phyloP scores from a whole-genome alignment of 2,888 invertebrate genomes.

The Scelioninae gen. 1 region DNA sequence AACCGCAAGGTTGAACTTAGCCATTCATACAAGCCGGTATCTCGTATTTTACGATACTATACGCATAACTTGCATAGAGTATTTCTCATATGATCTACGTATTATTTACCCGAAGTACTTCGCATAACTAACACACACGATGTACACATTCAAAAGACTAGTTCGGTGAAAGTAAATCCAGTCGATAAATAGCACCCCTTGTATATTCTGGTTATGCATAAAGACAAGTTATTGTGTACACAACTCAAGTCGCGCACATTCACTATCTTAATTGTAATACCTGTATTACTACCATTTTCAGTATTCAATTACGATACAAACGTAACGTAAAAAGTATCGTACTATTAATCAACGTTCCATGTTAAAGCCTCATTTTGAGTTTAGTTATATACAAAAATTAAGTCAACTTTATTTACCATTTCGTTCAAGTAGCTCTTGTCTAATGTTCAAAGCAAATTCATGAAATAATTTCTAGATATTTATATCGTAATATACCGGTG shows the following conservation, averaged over 20 bases:
- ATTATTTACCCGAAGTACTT: constrained; percentile 45
- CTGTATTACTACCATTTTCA: constrained; percentile 18
- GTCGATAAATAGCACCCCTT: constrained; percentile 39
- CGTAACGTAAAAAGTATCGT: too few species aligned
- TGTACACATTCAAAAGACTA: constrained; percentile 17
- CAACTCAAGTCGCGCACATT: constrained; percentile 19
- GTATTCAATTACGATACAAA: constrained; percentile 40
- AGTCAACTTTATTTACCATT: neutral
- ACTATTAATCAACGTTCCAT: constrained; percentile 23
- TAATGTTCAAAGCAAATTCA: too few species aligned
- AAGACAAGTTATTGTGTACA: constrained; percentile 44
- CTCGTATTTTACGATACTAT: constrained; percentile 22
- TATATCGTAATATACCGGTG: neutral
- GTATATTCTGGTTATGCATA: constrained; percentile 32
- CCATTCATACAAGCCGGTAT: constrained; percentile 11
- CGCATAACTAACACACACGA: constrained; percentile 27
- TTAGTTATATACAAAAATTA: neutral
- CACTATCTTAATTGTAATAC: constrained; percentile 35
- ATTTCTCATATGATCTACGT: constrained; percentile 45
- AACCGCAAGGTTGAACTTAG: constrained; percentile 17
- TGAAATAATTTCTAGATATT: too few species aligned
- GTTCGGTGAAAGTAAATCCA: constrained; percentile 45
- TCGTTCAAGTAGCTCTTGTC: neutral
- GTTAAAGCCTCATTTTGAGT: constrained; percentile 7
- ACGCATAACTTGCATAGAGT: constrained; percentile 20